These are phyloP conservation scores for Trissolcus basalis DNA, from an alignment of 1,140 invertebrate genomes.

Conservation along the genomic window DNA sequence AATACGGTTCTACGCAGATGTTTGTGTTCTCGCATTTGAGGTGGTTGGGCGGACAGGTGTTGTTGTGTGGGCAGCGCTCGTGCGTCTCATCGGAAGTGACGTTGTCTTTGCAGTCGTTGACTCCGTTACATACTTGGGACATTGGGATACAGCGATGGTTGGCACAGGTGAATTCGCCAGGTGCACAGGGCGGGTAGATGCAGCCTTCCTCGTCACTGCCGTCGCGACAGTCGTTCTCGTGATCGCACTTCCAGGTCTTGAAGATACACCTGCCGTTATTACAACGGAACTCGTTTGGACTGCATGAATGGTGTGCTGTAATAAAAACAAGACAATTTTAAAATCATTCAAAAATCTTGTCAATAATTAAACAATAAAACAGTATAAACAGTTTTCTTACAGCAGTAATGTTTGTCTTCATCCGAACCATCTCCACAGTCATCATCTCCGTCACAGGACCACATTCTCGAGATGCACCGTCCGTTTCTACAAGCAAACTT, in stretches of 20 bases:
- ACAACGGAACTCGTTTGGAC: slow-evolving; percentile 94
- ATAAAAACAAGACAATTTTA: slow-evolving; percentile 49
- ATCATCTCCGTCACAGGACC: slow-evolving; percentile 97
- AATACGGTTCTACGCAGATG: slow-evolving; percentile 96
- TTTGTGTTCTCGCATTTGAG: slow-evolving; percentile 95
- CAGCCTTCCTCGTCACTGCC: slow-evolving; percentile 95
- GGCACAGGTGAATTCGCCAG: slow-evolving; percentile 95
- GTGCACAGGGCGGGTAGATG: slow-evolving; percentile 90
- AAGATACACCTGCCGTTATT: slow-evolving; percentile 96
- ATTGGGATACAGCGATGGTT: slow-evolving; percentile 93
- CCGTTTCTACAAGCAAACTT: slow-evolving; percentile 97
- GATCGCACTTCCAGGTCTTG: slow-evolving; percentile 95
- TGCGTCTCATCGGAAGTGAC: slow-evolving; percentile 93
- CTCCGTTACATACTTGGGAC: slow-evolving; percentile 92
- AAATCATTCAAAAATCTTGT: too few relatives aligned
- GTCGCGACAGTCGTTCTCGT: slow-evolving; percentile 96
- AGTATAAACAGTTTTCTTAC: slow-evolving; percentile 78
- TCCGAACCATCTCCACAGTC: slow-evolving; percentile 96
- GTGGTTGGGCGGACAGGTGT: slow-evolving; percentile 90
- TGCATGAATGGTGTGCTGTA: slow-evolving; percentile 93
- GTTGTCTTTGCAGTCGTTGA: slow-evolving; percentile 96
- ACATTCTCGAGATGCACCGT: slow-evolving; percentile 95
- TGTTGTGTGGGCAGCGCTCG: slow-evolving; percentile 89
- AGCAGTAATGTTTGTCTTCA: slow-evolving; percentile 94
- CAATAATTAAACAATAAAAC: too few relatives aligned